phyloP scores from a whole-genome alignment of 2,113 vertebrate species.

The Vombatus ursinus region DNA sequence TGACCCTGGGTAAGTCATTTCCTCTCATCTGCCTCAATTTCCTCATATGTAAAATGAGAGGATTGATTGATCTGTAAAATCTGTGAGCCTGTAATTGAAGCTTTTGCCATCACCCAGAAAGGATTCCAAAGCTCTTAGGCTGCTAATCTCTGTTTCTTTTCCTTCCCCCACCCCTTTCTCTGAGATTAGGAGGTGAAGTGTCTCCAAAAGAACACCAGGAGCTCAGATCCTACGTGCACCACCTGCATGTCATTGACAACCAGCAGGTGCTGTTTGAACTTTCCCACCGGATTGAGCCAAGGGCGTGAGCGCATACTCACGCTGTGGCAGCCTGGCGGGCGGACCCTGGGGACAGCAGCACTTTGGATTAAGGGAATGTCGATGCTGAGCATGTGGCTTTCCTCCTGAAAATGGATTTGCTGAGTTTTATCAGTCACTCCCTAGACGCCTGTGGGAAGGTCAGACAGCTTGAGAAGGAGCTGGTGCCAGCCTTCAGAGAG shows the following conservation, averaged over 20 bases:
- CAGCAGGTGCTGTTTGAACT: constrained; percentile 97
- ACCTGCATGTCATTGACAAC: constrained; percentile 96
- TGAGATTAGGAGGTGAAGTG: constrained; percentile 86
- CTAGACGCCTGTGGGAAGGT: constrained; percentile 65
- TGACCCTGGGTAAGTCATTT: background rate
- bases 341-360: constrained; percentile 72
- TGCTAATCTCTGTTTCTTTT: constrained; percentile 60
- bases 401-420: constrained; percentile 80
- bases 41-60: background rate
- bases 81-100: background rate
- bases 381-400: constrained; percentile 81
- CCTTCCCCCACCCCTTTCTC: constrained; percentile 32
- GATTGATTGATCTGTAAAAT: background rate
- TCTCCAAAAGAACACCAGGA: constrained; percentile 93
- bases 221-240: constrained; percentile 89
- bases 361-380: constrained; percentile 79
- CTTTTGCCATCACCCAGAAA: background rate
- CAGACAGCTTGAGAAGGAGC: constrained; percentile 67
- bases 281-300: constrained; percentile 96
- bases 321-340: background rate
- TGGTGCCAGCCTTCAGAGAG: constrained; percentile 43
- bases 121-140: background rate
- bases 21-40: background rate
- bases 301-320: constrained; percentile 79
- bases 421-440: constrained; percentile 89